These are phyloP conservation scores for Himalopsyche phryganea DNA, from an alignment of 1,140 invertebrate species.

Conservation along the genomic window DNA sequence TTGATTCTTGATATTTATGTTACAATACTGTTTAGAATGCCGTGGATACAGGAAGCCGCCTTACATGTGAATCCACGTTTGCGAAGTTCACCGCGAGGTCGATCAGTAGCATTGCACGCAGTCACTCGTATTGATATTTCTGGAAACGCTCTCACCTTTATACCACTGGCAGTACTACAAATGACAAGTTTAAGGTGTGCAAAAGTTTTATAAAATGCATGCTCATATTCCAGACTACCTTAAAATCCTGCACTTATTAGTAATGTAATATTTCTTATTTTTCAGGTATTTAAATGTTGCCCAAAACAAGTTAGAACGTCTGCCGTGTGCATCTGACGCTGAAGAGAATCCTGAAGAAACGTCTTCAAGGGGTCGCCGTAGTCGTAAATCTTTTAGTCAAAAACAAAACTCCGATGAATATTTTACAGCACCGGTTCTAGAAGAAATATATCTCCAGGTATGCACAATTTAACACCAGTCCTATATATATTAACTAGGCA, in stretches of 20 bases:
- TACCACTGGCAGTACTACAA: constrained; percentile 82
- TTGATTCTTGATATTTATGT: too few species aligned
- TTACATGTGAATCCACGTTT: constrained; percentile 81
- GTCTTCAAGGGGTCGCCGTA: constrained; percentile 40
- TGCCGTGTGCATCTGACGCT: constrained; percentile 55
- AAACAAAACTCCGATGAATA: constrained; percentile 33
- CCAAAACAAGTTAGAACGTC: constrained; percentile 79
- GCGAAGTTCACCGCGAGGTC: constrained; percentile 65
- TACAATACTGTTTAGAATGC: constrained; percentile 48
- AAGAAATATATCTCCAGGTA: constrained; percentile 82
- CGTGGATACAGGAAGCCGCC: constrained; percentile 84
- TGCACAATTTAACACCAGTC: neutral
- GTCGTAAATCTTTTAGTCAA: constrained; percentile 18
- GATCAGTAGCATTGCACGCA: constrained; percentile 74
- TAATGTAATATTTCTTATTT: constrained; percentile 26
- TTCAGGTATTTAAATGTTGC: constrained; percentile 78
- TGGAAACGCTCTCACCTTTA: constrained; percentile 75
- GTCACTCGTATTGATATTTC: constrained; percentile 94
- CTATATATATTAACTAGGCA: too few species aligned
- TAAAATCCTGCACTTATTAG: neutral
- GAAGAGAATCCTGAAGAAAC: constrained; percentile 40
- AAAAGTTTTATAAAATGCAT: too few species aligned
- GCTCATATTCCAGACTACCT: too few species aligned
- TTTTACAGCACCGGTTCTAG: constrained; percentile 72
- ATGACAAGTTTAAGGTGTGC: constrained; percentile 64